Evolutionary conservation across 2,888 invertebrate species (phyloP).

Genomic region (Leptinotarsa rubiginosa): DNA sequence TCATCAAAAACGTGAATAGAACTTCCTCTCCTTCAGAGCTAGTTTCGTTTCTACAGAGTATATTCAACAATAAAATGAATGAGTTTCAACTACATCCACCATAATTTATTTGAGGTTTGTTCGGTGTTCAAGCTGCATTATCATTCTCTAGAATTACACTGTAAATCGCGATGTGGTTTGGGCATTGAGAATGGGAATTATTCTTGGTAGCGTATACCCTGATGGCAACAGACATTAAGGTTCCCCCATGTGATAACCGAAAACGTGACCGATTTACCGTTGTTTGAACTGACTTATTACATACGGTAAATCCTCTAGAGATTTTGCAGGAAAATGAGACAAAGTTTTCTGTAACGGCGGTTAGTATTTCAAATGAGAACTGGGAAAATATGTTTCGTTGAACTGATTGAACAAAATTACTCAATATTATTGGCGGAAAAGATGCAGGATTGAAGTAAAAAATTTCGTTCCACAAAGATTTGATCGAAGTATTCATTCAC

Average conservation of each 20-base stretch:
- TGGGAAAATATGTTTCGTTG: no score
- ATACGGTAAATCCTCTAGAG: conserved; percentile 14
- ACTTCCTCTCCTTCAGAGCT: no score
- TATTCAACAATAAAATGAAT: no score
- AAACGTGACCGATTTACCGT: conserved; percentile 24
- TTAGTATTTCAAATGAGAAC: not conserved
- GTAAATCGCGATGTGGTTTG: conserved; percentile 38
- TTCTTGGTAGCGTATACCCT: conserved; percentile 15
- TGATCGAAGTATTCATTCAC: no score
- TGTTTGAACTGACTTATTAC: conserved; percentile 27
- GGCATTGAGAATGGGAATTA: conserved; percentile 23
- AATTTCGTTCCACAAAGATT: no score
- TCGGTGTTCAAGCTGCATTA: conserved; percentile 19
- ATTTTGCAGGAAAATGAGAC: not conserved
- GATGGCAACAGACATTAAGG: conserved; percentile 20
- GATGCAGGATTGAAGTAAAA: no score
- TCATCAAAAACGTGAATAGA: no score
- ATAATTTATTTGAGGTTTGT: no score
- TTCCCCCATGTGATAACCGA: conserved; percentile 21
- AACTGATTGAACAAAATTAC: no score
- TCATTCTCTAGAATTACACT: conserved; percentile 37
- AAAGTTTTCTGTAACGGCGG: not conserved
- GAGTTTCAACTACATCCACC: no score
- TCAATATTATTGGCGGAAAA: no score
- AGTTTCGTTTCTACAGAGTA: no score